Evolutionary conservation across 2,888 invertebrate species (phyloP).

Genomic region (Cancer borealis): DNA sequence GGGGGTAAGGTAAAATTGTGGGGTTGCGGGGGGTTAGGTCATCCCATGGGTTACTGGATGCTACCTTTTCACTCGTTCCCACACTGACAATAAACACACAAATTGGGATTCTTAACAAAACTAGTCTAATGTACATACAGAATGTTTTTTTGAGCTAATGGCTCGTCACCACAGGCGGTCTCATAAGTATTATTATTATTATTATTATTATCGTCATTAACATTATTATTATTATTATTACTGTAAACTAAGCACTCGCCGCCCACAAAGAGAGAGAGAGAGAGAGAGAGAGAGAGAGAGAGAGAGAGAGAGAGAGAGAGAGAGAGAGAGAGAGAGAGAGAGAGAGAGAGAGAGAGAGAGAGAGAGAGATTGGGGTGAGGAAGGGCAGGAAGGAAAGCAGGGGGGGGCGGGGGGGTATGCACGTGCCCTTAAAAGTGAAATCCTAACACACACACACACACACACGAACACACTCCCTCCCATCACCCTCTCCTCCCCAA

Average conservation of each 20-base stretch:
- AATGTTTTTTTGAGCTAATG: slow-evolving; percentile 70
- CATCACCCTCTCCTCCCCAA: neutral
- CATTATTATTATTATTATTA: slow-evolving; percentile 60
- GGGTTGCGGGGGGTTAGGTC: neutral
- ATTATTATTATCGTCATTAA: slow-evolving; percentile 54
- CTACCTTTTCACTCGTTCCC: slow-evolving; percentile 57
- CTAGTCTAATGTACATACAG: slow-evolving; percentile 70
- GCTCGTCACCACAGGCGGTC: slow-evolving; percentile 63
- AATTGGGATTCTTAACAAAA: slow-evolving; percentile 72
- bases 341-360: neutral
- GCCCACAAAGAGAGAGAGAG: slow-evolving; percentile 11
- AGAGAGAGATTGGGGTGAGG: neutral
- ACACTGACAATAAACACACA: slow-evolving; percentile 63
- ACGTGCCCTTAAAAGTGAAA: neutral
- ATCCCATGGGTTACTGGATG: slow-evolving; percentile 4
- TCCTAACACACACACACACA: neutral
- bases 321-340: neutral
- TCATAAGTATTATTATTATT: slow-evolving; percentile 49
- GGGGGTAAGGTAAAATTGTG: neutral
- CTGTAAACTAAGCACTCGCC: slow-evolving; percentile 57
- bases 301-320: neutral
- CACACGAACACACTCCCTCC: neutral
- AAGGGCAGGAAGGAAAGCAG: neutral
- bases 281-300: neutral
- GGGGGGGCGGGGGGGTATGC: neutral